Base-by-base conservation (phyloP, 2,888 invertebrate genomes). In the Lymantria monacha region DNA sequence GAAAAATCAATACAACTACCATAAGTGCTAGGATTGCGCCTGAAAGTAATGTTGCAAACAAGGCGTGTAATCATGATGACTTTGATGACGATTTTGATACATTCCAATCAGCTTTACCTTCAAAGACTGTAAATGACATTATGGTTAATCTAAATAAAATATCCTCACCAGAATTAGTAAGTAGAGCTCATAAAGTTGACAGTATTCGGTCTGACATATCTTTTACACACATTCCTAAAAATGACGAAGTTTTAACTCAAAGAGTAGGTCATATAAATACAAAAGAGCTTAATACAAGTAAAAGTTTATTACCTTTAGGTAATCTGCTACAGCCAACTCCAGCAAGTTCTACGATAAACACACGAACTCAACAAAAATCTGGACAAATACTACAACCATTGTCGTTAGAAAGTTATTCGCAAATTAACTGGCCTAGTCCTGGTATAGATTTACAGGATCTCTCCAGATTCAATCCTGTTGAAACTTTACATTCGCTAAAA, bases 371-470 rank as follows among this genome's bases (percentile, higher is more conserved):
- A 57, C 78, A 81, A 56, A 83, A 81, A 53, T 65, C 79, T 33
- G 76, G 74, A n/a, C 92, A 92, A 80, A 92, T 92, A 66, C 67
- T 92, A 49, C 89, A 92, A 61, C 92, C 92, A 0, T 63, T 91
- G 30, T 88, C 91, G 8, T 68, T 92, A 59, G 92, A 92, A 66
- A 86, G 90, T 60, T 91, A 83, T 67, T 91, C 92, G 0, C 89
- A 92, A 73, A 93, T 94, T 42, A 93, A 93, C 70, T 94, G 94
- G 94, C 93, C 93, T 3, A 92, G 93, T 70, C 93, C 94, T 11
- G 94, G 94, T 15, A 85, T 91, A 61, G 85, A 91, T 64, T 77
- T 91, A 48, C 91, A 91, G 66, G 91, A 92, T 70, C 74, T 92
- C 3, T 90, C 92, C 1, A 73, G 87, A 53, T 92, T 92, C 48